Evolutionary conservation across 2,797 vertebrate genomes (phyloP).

Genomic region (Oreochromis mossambicus): DNA sequence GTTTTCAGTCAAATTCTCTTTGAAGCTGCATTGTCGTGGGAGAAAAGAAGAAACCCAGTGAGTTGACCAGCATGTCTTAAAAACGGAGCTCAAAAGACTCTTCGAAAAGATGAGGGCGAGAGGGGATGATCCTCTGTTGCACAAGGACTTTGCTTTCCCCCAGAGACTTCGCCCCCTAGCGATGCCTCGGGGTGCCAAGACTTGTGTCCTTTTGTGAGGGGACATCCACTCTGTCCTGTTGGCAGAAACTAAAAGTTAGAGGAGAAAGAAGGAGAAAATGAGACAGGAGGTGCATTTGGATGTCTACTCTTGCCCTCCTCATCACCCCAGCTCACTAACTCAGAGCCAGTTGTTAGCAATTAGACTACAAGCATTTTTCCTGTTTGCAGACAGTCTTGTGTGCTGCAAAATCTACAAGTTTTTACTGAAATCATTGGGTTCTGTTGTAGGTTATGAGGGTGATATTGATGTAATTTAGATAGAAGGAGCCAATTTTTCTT

Average conservation of each 20-base stretch:
- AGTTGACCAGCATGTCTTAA: neutral
- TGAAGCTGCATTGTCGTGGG: neutral
- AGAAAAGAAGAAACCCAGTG: neutral
- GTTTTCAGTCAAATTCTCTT: neutral
- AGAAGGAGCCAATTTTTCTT: slow-evolving; percentile 9
- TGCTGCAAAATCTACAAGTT: neutral
- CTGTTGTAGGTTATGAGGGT: neutral
- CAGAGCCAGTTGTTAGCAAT: neutral
- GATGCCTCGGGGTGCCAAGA: slow-evolving; percentile 27
- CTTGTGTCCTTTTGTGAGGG: slow-evolving; percentile 11
- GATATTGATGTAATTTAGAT: slow-evolving; percentile 25
- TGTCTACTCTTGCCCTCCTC: slow-evolving; percentile 8
- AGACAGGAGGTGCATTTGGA: slow-evolving; percentile 11
- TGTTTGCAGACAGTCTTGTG: neutral
- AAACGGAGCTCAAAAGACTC: neutral
- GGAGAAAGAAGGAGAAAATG: slow-evolving; percentile 20
- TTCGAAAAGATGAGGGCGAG: neutral
- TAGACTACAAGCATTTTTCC: slow-evolving; percentile 1
- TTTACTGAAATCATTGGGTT: slow-evolving; percentile 14
- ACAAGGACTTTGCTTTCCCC: neutral
- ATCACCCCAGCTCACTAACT: neutral
- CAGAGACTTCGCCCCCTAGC: slow-evolving; percentile 18
- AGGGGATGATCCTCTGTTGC: neutral
- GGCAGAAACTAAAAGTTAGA: neutral
- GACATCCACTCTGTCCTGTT: slow-evolving; percentile 11